phyloP scores from a whole-genome alignment of 2,113 vertebrate species.

The Prunella fulvescens region DNA sequence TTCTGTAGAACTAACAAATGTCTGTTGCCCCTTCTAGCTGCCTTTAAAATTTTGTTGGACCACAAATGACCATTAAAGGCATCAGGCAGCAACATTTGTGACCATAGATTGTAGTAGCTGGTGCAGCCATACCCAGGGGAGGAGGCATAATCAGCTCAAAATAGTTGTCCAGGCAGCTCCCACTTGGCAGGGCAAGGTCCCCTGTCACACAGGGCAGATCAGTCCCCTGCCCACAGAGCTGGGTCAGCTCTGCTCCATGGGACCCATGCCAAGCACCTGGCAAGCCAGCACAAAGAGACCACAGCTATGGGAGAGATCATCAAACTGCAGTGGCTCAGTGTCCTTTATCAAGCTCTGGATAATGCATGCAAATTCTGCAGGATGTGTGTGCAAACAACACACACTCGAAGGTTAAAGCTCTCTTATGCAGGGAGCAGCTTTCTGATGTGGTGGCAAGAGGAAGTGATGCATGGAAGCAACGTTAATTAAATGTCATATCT shows the following conservation, averaged over 20 bases:
- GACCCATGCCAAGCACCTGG: neutral
- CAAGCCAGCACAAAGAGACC: neutral
- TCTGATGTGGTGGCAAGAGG: neutral
- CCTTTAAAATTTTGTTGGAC: neutral
- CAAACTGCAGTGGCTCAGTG: neutral
- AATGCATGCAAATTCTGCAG: neutral
- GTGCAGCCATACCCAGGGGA: neutral
- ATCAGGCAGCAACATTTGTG: neutral
- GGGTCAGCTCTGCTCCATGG: neutral
- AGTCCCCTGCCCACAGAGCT: neutral
- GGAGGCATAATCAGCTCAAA: neutral
- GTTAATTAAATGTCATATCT: slow-evolving; percentile 16
- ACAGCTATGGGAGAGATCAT: neutral
- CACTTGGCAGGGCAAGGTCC: neutral
- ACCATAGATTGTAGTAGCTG: neutral
- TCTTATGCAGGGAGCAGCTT: neutral
- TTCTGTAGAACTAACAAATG: neutral
- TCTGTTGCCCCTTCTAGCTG: neutral
- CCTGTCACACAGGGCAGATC: neutral
- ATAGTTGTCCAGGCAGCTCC: neutral
- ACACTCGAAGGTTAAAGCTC: neutral
- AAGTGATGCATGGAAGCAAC: neutral
- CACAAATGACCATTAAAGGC: neutral
- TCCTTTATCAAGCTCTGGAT: neutral
- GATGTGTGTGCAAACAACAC: neutral